Evolutionary conservation across 2,888 invertebrate genomes (phyloP).

Genomic region (Meteorus colon): DNA sequence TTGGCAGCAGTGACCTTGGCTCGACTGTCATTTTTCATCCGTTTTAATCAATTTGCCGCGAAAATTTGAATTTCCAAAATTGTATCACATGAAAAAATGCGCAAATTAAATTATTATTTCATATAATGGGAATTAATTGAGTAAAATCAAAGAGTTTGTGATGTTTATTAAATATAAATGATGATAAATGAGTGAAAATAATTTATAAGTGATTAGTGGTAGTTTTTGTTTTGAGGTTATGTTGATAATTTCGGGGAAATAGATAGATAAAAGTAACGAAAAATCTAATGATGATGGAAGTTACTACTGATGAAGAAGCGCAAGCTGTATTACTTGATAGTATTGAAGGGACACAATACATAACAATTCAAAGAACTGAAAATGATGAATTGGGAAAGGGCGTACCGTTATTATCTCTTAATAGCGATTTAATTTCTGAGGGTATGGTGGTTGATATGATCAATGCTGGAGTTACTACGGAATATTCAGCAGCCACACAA

Average conservation of each 20-base stretch:
- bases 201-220: background rate
- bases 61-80: constrained; percentile 57
- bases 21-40: constrained; percentile 63
- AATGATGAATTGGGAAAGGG: constrained; percentile 68
- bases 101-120: too few species aligned
- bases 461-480: constrained; percentile 66
- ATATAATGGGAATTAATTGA: too few species aligned
- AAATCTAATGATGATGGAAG: constrained; percentile 62
- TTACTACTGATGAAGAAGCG: constrained; percentile 67
- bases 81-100: too few species aligned
- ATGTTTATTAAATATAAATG: too few species aligned
- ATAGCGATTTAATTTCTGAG: constrained; percentile 68
- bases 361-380: constrained; percentile 71
- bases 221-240: background rate
- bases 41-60: constrained; percentile 52
- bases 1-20: constrained; percentile 70
- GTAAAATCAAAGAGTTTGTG: too few species aligned
- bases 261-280: background rate
- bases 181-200: too few species aligned
- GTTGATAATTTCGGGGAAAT: too few species aligned
- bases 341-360: constrained; percentile 71
- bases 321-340: constrained; percentile 69
- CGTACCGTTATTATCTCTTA: constrained; percentile 67
- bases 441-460: constrained; percentile 73
- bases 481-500: constrained; percentile 65